Conservation (phyloP, 30 jellyfish, hydroid and myxozoan species). For the Chironex yamaguchii region DNA sequence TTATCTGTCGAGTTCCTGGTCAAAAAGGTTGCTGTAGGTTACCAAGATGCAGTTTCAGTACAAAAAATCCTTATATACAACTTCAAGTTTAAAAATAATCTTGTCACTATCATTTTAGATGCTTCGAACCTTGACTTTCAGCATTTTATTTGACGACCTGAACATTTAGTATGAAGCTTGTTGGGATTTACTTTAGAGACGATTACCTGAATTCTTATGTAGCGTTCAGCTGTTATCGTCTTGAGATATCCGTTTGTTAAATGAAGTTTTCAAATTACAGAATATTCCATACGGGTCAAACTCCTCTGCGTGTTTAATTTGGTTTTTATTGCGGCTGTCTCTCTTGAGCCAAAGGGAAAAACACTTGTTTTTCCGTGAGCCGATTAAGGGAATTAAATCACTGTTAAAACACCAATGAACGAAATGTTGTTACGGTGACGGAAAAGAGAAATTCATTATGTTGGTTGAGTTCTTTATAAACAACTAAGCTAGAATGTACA, state of each 20-base stretch:
- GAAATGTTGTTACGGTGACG: not conserved
- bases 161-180: too few relatives aligned
- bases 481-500: not conserved
- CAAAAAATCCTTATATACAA: too few relatives aligned
- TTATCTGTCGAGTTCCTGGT: too few relatives aligned
- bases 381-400: not conserved
- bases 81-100: too few relatives aligned
- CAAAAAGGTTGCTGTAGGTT: too few relatives aligned
- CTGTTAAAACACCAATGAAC: not conserved
- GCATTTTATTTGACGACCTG: too few relatives aligned
- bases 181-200: too few relatives aligned
- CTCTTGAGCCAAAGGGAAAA: not conserved
- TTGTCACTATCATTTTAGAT: too few relatives aligned
- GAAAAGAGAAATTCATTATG: not conserved
- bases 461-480: not conserved
- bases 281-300: not conserved
- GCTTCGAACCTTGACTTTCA: too few relatives aligned
- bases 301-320: not conserved
- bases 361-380: not conserved
- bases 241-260: not conserved
- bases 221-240: not conserved
- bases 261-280: not conserved
- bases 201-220: not conserved
- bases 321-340: not conserved
- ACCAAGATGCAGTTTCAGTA: too few relatives aligned